These are phyloP conservation scores for Drosophila quadrilineata DNA, from an alignment of 1,140 invertebrate genomes.

Conservation along the genomic window DNA sequence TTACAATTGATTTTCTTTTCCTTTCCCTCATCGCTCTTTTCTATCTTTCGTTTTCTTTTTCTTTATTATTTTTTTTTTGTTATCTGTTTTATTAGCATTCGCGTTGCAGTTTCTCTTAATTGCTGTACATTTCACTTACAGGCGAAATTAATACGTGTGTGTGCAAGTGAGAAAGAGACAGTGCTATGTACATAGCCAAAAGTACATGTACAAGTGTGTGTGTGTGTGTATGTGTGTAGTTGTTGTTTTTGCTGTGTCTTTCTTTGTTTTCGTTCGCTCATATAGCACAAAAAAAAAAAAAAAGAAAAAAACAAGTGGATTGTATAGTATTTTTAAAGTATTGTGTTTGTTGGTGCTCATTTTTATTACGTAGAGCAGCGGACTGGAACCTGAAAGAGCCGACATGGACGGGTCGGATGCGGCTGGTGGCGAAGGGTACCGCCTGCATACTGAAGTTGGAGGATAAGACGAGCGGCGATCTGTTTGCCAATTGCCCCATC, in stretches of 20 bases:
- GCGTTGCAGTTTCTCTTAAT: slow-evolving; percentile 46
- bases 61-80: slow-evolving; percentile 32
- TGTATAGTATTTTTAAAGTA: too few species aligned
- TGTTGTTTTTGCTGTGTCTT: slow-evolving; percentile 39
- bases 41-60: slow-evolving; percentile 25
- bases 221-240: too few species aligned
- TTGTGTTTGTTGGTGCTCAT: too few species aligned
- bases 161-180: slow-evolving; percentile 14
- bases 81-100: slow-evolving; percentile 21
- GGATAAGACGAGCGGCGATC: slow-evolving; percentile 95
- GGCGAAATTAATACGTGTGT: slow-evolving; percentile 19
- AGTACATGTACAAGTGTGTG: slow-evolving; percentile 19
- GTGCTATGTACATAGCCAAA: slow-evolving; percentile 41
- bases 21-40: slow-evolving; percentile 6
- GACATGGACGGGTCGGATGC: slow-evolving; percentile 97
- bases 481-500: slow-evolving; percentile 99
- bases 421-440: slow-evolving; percentile 93
- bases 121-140: slow-evolving; percentile 35
- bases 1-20: slow-evolving; percentile 71
- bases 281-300: slow-evolving; percentile 11
- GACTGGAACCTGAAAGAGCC: slow-evolving; percentile 98
- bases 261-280: slow-evolving; percentile 56
- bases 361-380: slow-evolving; percentile 93
- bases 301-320: neutral
- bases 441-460: slow-evolving; percentile 95